Evolutionary conservation across 2,888 invertebrate species (phyloP).

Genomic region (Drosophila subquinaria): DNA sequence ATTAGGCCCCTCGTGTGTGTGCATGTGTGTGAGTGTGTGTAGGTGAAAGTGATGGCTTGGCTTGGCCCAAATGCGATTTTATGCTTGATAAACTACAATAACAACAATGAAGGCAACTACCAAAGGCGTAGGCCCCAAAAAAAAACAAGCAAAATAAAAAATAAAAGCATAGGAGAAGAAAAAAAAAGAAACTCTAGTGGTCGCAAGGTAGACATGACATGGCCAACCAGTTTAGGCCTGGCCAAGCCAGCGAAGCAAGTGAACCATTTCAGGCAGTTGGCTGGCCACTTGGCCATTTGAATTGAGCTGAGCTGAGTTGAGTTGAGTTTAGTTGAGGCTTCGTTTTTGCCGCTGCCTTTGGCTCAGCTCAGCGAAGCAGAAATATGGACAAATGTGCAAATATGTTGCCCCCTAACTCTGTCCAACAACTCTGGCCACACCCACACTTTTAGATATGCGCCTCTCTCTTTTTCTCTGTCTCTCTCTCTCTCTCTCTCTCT

Average conservation of each 20-base stretch:
- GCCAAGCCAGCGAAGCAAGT: constrained; percentile 33
- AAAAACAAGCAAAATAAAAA: constrained; percentile 8
- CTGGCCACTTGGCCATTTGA: constrained; percentile 47
- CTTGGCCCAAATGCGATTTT: constrained; percentile 73
- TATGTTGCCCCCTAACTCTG: constrained; percentile 52
- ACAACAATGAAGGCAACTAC: constrained; percentile 52
- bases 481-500: neutral
- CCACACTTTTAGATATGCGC: neutral
- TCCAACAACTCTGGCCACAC: neutral
- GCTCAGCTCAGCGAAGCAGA: constrained; percentile 67
- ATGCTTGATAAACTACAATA: constrained; percentile 77
- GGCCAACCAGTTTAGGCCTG: constrained; percentile 47
- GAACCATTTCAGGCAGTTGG: constrained; percentile 41
- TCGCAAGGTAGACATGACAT: constrained; percentile 51
- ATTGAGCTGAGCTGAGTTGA: constrained; percentile 16
- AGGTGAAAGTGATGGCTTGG: constrained; percentile 30
- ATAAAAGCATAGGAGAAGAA: neutral
- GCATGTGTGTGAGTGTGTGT: constrained; percentile 18
- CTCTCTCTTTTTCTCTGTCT: neutral
- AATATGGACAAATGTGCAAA: constrained; percentile 78
- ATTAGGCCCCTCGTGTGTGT: constrained; percentile 50
- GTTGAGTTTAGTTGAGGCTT: neutral
- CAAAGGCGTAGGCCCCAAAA: constrained; percentile 45
- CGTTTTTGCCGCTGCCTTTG: constrained; percentile 22
- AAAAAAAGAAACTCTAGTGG: constrained; percentile 24